Base-by-base conservation (phyloP, 2,888 invertebrate genomes). In the Athripsodes cinereus region DNA sequence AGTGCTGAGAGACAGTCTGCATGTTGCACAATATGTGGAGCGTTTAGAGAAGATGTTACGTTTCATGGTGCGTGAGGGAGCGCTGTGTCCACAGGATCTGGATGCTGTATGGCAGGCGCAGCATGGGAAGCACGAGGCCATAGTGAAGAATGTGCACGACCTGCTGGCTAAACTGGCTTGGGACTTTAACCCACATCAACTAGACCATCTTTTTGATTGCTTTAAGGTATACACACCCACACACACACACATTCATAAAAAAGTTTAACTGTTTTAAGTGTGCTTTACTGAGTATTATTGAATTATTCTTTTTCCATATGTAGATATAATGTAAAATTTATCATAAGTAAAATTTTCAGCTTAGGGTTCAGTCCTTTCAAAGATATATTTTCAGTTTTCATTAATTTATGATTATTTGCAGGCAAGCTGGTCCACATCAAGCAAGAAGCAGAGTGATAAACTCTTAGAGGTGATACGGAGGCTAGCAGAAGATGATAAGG, bases 81-180 rank as follows among this genome's bases (percentile, higher is more conserved):
- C 94, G 0, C 76, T 98, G 59, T 92, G 93, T 2, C 77, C 92
- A 53, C 88, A 90, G 65, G 97, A 98, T 73, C 80, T 98, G 66
- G 96, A 97, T 71, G 92, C 92, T 13, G 90, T 98, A 63, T 98
- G 97, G 97, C 90, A 91, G 56, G 96, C 97, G 2, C 97, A 97
- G 76, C 91, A 91, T 60, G 96, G 96, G 16, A 97, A 97, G 75
- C 97, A 97, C 72, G 97, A 97, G 73, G 96, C 96, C 8, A 98
- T 98, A 67, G 97, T 97, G 8, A 97, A 95, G 74, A 98, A 98
- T 71, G 90, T 98, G 46, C 97, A 98, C 71, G 97, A 97, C 71
- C 77, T 98, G 64, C 74, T 98, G 59, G 96, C 97, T 10, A 97
- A 97, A 74, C 79, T 98, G 53, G 97, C 98, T 1, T 97, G 96